phyloP scores from a whole-genome alignment of 2,113 vertebrate genomes.

The Colius striatus region DNA sequence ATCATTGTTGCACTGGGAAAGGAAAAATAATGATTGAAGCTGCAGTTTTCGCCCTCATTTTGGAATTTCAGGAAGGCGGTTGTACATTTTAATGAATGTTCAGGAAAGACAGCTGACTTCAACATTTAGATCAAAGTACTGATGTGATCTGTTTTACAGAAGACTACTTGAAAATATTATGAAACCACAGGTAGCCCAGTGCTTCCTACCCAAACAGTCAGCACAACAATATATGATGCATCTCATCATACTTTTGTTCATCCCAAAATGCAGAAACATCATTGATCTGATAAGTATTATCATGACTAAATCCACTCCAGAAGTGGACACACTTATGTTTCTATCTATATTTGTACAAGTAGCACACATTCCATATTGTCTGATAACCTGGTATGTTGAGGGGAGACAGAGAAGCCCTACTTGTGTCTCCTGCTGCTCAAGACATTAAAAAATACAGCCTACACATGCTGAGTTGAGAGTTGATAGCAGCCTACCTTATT shows the following conservation, averaged over 20 bases:
- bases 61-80: neutral
- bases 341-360: fast-evolving
- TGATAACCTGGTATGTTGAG: fast-evolving
- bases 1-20: neutral
- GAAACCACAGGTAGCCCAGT: neutral
- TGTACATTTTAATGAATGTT: neutral
- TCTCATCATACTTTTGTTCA: neutral
- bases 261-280: neutral
- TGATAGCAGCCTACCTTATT: neutral
- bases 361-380: too few relatives aligned
- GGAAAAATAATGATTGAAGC: neutral
- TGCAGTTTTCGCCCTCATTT: neutral
- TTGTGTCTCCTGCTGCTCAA: neutral
- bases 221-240: fast-evolving
- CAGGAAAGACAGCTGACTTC: neutral
- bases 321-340: neutral
- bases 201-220: neutral
- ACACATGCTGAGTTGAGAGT: neutral
- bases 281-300: neutral
- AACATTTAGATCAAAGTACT: neutral
- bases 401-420: neutral
- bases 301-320: neutral
- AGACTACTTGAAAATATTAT: neutral
- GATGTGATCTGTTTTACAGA: neutral
- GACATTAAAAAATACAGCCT: neutral